Percentiles rank a stretch among this genome's conserved stretches.
These are phyloP conservation scores for Podarcis muralis DNA, from an alignment of 2,113 vertebrate species.

Conservation along the genomic window DNA sequence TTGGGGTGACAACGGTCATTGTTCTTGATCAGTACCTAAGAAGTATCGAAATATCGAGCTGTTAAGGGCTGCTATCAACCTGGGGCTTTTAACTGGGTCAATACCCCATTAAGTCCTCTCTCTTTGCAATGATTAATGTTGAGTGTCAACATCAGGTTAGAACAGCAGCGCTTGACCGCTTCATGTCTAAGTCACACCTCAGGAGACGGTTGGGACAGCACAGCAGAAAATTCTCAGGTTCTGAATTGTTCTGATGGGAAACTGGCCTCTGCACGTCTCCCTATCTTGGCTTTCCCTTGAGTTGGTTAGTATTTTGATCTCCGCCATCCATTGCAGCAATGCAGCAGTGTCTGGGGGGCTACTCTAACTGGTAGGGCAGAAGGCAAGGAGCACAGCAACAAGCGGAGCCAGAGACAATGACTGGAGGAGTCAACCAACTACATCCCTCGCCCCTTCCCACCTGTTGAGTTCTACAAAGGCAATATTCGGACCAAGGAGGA, in stretches of 20 bases:
- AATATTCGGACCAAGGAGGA: no score
- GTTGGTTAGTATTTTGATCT: neutral
- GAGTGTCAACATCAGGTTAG: neutral
- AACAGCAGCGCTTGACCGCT: rapidly evolving
- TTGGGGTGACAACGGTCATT: neutral
- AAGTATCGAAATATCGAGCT: constrained; percentile 47
- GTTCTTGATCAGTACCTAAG: constrained; percentile 45
- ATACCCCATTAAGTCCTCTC: constrained; percentile 16
- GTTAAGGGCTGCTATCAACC: constrained; percentile 45
- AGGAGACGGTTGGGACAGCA: neutral
- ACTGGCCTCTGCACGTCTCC: no score
- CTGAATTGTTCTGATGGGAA: no score
- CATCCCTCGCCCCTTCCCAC: no score
- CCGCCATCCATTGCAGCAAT: no score
- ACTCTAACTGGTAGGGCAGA: no score
- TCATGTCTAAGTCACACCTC: neutral
- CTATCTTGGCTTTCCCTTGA: no score
- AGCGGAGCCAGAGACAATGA: no score
- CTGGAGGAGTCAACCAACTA: no score
- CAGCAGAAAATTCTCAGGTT: neutral
- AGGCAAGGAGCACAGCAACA: no score
- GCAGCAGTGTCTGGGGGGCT: no score
- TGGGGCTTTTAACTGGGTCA: constrained; percentile 21
- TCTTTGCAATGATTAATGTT: constrained; percentile 8
- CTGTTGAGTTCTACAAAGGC: no score